A percentile compares a stretch with the other conserved stretches of the same genome.
Conservation (phyloP, 2,113 vertebrate species). For the Cyanocitta stelleri region DNA sequence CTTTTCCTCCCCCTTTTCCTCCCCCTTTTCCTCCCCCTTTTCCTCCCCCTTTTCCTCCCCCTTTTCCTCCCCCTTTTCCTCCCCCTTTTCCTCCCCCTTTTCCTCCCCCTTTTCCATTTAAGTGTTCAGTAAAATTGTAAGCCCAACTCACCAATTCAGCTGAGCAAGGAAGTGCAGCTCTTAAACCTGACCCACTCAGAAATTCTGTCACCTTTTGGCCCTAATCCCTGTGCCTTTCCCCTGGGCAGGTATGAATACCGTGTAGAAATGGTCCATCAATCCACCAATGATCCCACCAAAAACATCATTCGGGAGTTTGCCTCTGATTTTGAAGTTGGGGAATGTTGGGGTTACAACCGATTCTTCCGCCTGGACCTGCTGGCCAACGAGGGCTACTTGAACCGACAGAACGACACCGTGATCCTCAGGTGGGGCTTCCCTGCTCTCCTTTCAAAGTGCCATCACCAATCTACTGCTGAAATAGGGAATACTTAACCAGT, state of each 20-base stretch:
- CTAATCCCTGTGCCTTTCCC: background rate
- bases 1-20: background rate
- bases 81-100: background rate
- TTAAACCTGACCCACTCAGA: background rate
- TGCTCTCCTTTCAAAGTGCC: background rate
- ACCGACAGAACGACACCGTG: slow-evolving; percentile 93
- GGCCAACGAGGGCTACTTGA: slow-evolving; percentile 95
- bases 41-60: background rate
- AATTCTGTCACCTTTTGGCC: background rate
- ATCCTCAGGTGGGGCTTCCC: slow-evolving; percentile 79
- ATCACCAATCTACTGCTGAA: background rate
- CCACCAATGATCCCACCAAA: slow-evolving; percentile 92
- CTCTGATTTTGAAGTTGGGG: slow-evolving; percentile 97
- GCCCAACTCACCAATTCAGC: background rate
- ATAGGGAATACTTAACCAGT: background rate
- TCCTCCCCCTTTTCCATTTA: background rate
- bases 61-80: background rate
- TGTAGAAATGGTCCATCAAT: slow-evolving; percentile 99
- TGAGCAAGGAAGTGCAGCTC: background rate
- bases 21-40: too few relatives aligned
- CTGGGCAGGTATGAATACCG: slow-evolving; percentile 90
- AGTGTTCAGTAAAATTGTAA: background rate
- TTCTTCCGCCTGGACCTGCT: slow-evolving; percentile 96
- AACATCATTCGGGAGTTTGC: slow-evolving; percentile 98
- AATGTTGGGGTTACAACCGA: slow-evolving; percentile 98